Percentiles rank a stretch among this genome's conserved stretches.
phyloP scores from a whole-genome alignment of 2,113 vertebrate species.

The Ammodytes marinus region DNA sequence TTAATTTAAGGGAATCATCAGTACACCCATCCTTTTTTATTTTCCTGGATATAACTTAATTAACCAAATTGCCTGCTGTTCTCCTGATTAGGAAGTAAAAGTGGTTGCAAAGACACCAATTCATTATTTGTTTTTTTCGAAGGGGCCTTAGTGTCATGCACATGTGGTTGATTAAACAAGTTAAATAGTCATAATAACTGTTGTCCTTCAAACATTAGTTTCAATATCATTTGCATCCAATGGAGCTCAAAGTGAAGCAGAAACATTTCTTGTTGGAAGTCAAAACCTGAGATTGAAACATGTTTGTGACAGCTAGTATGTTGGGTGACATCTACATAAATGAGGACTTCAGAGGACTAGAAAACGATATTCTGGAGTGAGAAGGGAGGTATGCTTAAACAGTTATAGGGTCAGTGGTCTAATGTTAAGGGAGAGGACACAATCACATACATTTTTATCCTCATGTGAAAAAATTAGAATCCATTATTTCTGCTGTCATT shows the following conservation, averaged over 20 bases:
- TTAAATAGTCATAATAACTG: background rate
- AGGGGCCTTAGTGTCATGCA: background rate
- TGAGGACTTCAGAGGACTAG: background rate
- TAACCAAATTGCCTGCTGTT: no score
- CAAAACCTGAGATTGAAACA: background rate
- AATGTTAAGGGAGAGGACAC: background rate
- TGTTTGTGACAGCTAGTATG: background rate
- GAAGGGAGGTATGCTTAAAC: background rate
- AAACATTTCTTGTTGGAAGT: background rate
- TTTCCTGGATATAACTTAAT: no score
- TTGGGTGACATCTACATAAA: background rate
- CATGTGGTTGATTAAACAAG: background rate
- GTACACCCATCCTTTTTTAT: background rate
- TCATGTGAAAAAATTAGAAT: background rate
- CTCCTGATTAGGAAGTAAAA: no score
- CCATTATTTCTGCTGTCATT: background rate
- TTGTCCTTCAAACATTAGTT: background rate
- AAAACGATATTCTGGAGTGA: background rate
- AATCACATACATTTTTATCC: background rate
- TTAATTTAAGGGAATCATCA: background rate
- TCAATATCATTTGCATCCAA: no score
- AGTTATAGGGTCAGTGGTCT: background rate
- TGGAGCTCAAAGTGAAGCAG: background rate
- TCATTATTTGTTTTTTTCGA: background rate
- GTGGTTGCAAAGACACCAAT: no score